Percentiles rank a stretch among this genome's conserved stretches.
phyloP scores from a whole-genome alignment of 2,113 vertebrate genomes.

The Cnemophilus loriae region DNA sequence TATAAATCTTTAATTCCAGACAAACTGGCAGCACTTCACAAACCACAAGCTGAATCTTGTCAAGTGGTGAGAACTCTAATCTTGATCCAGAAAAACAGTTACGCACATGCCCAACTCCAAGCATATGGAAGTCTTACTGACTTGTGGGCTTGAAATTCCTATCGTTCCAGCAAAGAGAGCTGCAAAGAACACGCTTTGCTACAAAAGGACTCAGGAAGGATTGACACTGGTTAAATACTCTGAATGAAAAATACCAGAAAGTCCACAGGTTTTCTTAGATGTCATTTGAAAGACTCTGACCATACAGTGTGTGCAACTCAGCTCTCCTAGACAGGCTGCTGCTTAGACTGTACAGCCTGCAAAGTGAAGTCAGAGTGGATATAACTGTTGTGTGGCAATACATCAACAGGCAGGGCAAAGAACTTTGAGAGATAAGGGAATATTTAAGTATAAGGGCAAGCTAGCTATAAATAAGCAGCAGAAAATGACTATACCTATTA shows the following conservation, averaged over 20 bases:
- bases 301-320: not conserved
- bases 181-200: not conserved
- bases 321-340: not conserved
- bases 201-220: not conserved
- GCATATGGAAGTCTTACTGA: not conserved
- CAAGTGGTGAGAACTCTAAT: not conserved
- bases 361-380: not conserved
- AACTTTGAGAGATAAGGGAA: not conserved
- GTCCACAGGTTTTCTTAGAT: not conserved
- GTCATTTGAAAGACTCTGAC: not conserved
- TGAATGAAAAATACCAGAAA: not conserved
- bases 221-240: not conserved
- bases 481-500: not conserved
- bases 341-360: not conserved
- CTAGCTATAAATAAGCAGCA: not conserved
- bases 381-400: not conserved
- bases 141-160: not conserved
- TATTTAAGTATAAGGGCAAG: not conserved
- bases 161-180: not conserved
- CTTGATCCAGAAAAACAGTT: constrained; percentile 12
- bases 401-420: not conserved
- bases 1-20: not conserved
- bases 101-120: not conserved
- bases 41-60: constrained; percentile 22
- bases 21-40: not conserved